These are phyloP conservation scores for Dipodomys merriami DNA, from an alignment of 2,113 vertebrate species.

Conservation along the genomic window DNA sequence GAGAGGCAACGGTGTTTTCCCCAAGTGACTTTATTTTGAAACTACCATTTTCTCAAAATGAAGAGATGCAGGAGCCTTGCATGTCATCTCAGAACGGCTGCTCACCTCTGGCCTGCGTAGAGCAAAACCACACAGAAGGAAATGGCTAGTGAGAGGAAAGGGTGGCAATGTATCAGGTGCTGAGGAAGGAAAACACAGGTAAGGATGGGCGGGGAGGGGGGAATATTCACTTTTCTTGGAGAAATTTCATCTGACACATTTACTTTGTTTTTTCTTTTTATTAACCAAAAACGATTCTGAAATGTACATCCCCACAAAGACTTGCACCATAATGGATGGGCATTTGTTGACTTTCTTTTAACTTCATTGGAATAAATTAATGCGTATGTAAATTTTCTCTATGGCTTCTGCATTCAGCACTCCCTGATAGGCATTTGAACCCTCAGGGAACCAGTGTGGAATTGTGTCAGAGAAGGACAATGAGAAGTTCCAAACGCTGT, in stretches of 20 bases:
- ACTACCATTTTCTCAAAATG: not conserved
- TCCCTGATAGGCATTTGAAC: not conserved
- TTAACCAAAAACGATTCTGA: not conserved
- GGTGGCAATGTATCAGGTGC: not conserved
- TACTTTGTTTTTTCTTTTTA: not conserved
- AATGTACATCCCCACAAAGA: not conserved
- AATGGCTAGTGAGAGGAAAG: not conserved
- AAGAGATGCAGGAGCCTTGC: not conserved
- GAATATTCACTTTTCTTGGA: not conserved
- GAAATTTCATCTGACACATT: not conserved
- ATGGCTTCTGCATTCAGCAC: not conserved
- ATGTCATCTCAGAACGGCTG: not conserved
- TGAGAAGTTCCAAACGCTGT: not conserved
- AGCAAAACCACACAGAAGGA: not conserved
- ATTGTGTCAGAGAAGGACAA: not conserved
- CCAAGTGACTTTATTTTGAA: not conserved
- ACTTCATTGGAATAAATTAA: slow-evolving; percentile 42
- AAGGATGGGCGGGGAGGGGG: fast-evolving
- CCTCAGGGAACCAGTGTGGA: not conserved
- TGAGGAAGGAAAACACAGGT: not conserved
- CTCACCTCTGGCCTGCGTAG: not conserved
- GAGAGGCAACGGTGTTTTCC: not conserved
- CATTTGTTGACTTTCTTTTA: slow-evolving; percentile 30
- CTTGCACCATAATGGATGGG: not conserved
- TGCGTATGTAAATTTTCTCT: not conserved